Evolutionary conservation across 1,140 invertebrate genomes (phyloP).

Genomic region (Sarcophaga peregrina): DNA sequence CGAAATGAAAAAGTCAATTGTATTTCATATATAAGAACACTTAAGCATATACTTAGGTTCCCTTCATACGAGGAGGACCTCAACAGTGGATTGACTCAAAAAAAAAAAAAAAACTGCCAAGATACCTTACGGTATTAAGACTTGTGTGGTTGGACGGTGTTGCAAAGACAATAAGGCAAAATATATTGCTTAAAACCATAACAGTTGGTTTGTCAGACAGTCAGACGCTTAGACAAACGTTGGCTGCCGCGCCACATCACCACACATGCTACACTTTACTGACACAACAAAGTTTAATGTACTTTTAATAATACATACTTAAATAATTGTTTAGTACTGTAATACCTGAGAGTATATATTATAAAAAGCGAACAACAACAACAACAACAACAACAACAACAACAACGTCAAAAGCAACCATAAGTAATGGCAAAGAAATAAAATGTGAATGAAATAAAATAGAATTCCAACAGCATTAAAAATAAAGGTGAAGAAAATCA

Average conservation of each 20-base stretch:
- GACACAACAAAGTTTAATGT: neutral
- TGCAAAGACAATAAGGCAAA: neutral
- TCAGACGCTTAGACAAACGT: neutral
- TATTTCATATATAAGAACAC: too few relatives aligned
- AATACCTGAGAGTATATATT: neutral
- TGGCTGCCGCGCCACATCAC: neutral
- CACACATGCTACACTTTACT: too few relatives aligned
- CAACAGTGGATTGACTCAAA: too few relatives aligned
- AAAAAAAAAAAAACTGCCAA: too few relatives aligned
- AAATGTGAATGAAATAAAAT: neutral
- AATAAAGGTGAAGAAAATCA: neutral
- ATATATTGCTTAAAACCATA: neutral
- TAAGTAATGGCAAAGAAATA: neutral
- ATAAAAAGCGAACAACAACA: too few relatives aligned
- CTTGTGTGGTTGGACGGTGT: too few relatives aligned
- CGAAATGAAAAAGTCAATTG: too few relatives aligned
- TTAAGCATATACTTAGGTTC: too few relatives aligned
- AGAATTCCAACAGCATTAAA: neutral
- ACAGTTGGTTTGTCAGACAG: neutral
- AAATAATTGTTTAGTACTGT: slow-evolving; percentile 3
- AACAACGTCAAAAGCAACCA: neutral
- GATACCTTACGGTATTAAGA: too few relatives aligned
- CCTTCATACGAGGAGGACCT: too few relatives aligned
- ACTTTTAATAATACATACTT: slow-evolving; percentile 26
- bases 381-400: neutral